These are phyloP conservation scores for Elmis aenea DNA, from an alignment of 2,888 invertebrate genomes.

Conservation along the genomic window DNA sequence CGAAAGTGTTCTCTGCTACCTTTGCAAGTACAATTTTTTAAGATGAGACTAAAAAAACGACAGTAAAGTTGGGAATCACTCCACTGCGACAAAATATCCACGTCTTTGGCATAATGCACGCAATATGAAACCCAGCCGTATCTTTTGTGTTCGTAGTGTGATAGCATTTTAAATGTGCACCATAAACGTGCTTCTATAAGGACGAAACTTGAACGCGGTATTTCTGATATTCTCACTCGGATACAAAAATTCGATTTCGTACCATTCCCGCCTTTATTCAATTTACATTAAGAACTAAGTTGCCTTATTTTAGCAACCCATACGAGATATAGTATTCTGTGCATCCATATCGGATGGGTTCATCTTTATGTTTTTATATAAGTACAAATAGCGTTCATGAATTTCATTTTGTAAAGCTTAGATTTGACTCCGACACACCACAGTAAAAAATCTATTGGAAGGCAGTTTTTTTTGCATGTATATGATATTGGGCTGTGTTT, in stretches of 20 bases:
- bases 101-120: constrained; percentile 3
- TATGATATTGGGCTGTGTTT: too few relatives aligned
- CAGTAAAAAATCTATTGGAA: too few relatives aligned
- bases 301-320: constrained; percentile 9
- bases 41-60: too few relatives aligned
- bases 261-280: constrained; percentile 9
- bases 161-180: constrained; percentile 10
- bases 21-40: too few relatives aligned
- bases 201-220: constrained; percentile 7
- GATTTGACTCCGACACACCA: too few relatives aligned
- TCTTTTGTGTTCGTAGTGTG: constrained; percentile 5
- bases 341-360: constrained; percentile 14
- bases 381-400: too few relatives aligned
- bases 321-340: constrained; percentile 12
- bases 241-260: constrained; percentile 7
- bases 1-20: too few relatives aligned
- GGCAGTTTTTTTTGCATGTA: too few relatives aligned
- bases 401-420: too few relatives aligned
- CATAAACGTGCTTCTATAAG: constrained; percentile 7
- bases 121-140: constrained; percentile 4
- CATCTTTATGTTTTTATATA: too few relatives aligned
- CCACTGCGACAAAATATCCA: constrained; percentile 1
- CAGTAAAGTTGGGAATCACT: not conserved
- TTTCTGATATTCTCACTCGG: constrained; percentile 7
- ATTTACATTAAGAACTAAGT: constrained; percentile 6